phyloP scores from a whole-genome alignment of 2,113 vertebrate genomes.

The Pelvicachromis taeniatus region DNA sequence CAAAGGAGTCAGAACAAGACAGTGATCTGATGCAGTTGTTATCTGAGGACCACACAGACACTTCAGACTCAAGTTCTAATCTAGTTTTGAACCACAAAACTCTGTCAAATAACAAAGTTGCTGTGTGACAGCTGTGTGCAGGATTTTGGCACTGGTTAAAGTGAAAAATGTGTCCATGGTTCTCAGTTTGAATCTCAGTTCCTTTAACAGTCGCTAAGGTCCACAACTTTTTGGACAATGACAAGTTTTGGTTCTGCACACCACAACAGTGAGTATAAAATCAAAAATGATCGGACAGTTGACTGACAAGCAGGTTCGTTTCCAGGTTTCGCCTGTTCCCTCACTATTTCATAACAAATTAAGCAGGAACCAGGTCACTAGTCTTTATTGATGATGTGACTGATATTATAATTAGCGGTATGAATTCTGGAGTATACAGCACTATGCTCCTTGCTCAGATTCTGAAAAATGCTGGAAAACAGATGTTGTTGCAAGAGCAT shows the following conservation, averaged over 20 bases:
- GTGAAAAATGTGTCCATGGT: background rate
- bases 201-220: background rate
- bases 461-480: background rate
- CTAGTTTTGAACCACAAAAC: background rate
- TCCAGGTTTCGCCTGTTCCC: background rate
- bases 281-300: background rate
- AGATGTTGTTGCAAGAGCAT: background rate
- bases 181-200: background rate
- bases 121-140: background rate
- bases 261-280: background rate
- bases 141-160: background rate
- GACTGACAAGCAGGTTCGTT: background rate
- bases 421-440: background rate
- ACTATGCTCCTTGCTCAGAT: background rate
- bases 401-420: background rate
- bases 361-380: background rate
- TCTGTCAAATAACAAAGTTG: background rate
- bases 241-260: background rate
- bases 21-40: constrained; percentile 27
- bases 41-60: constrained; percentile 29
- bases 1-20: constrained; percentile 10
- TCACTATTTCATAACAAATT: background rate
- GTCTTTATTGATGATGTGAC: background rate
- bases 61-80: background rate
- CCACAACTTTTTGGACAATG: background rate